These are phyloP conservation scores for Pinctada fucata DNA, from an alignment of 2,888 invertebrate genomes.

Conservation along the genomic window DNA sequence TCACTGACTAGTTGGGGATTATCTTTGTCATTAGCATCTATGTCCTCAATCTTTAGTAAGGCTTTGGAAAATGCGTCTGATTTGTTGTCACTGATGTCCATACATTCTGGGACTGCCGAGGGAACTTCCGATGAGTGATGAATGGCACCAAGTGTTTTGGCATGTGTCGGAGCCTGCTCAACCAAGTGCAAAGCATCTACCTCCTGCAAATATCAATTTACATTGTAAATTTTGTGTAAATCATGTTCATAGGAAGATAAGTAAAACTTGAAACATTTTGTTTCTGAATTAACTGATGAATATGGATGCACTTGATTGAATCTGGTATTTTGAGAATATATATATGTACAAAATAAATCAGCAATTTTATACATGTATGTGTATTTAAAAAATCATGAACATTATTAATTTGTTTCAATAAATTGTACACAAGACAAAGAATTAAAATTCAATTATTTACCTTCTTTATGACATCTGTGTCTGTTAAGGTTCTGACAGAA, in stretches of 20 bases:
- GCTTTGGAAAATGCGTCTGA: slow-evolving; percentile 66
- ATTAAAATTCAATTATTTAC: not conserved
- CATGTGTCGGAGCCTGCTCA: slow-evolving; percentile 37
- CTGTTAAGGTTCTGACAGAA: slow-evolving; percentile 46
- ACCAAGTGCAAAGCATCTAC: slow-evolving; percentile 46
- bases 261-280: too few species aligned
- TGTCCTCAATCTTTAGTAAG: slow-evolving; percentile 75
- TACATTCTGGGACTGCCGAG: slow-evolving; percentile 52
- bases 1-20: slow-evolving; percentile 89
- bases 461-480: slow-evolving; percentile 30
- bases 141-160: slow-evolving; percentile 35
- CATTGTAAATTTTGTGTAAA: not conserved
- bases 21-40: slow-evolving; percentile 85
- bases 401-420: too few species aligned
- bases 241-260: not conserved
- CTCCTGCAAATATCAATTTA: slow-evolving; percentile 17
- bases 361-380: too few species aligned
- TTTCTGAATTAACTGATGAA: too few species aligned
- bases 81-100: slow-evolving; percentile 69
- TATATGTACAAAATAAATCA: too few species aligned
- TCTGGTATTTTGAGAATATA: too few species aligned
- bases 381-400: too few species aligned
- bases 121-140: slow-evolving; percentile 47
- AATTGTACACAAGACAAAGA: not conserved
- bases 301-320: too few species aligned